A percentile compares a stretch with the other conserved stretches of the same genome.
Conservation (phyloP, 2,888 invertebrate species). For the Plagodis pulveraria region DNA sequence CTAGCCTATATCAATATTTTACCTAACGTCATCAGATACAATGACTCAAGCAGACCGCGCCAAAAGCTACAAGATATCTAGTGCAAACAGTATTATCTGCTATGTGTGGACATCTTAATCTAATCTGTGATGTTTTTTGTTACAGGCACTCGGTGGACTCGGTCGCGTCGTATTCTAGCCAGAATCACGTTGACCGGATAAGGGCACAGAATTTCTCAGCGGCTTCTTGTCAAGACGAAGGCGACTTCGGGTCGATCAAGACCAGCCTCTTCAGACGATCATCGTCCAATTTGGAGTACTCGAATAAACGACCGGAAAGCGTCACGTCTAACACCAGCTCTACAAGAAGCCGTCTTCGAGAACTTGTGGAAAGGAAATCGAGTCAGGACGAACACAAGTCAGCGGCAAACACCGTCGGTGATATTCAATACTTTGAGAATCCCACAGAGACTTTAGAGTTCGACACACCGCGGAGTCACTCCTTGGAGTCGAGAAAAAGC, state of each 20-base stretch:
- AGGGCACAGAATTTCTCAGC: constrained; percentile 83
- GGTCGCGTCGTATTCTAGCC: constrained; percentile 85
- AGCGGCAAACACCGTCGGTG: constrained; percentile 77
- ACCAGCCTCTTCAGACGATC: constrained; percentile 81
- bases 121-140: constrained; percentile 69
- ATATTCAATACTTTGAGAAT: constrained; percentile 82
- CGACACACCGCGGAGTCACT: constrained; percentile 67
- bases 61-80: constrained; percentile 59
- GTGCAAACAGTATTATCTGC: constrained; percentile 67
- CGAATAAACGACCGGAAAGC: constrained; percentile 76
- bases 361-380: constrained; percentile 82
- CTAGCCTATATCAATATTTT: constrained; percentile 53
- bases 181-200: constrained; percentile 85
- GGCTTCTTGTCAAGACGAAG: constrained; percentile 83
- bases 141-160: constrained; percentile 85
- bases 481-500: constrained; percentile 72
- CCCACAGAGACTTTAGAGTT: constrained; percentile 81
- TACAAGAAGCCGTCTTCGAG: constrained; percentile 83
- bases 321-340: constrained; percentile 79
- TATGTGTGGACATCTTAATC: constrained; percentile 58
- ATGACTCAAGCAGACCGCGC: constrained; percentile 58
- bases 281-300: constrained; percentile 76
- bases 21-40: constrained; percentile 52
- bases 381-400: constrained; percentile 80
- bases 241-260: constrained; percentile 80